phyloP scores from a whole-genome alignment of 2,113 vertebrate species.

The Chaetops frenatus region DNA sequence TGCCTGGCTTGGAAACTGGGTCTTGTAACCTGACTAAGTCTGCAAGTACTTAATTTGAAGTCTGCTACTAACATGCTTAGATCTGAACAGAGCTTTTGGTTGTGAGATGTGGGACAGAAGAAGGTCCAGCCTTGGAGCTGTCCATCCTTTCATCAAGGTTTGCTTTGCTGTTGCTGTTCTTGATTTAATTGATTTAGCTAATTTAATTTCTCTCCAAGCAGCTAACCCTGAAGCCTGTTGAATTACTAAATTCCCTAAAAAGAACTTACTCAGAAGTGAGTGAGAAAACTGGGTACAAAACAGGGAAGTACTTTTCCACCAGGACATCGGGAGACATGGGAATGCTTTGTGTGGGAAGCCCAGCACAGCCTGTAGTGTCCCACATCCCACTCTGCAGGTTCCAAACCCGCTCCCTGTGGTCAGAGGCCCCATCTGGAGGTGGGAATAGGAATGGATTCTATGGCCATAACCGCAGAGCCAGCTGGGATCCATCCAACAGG shows the following conservation, averaged over 20 bases:
- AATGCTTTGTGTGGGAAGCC: neutral
- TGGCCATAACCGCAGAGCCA: neutral
- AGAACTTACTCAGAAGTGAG: neutral
- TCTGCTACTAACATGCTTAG: neutral
- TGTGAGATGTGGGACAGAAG: neutral
- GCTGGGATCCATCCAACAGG: neutral
- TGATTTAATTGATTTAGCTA: neutral
- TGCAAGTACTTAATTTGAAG: neutral
- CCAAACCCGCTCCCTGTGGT: neutral
- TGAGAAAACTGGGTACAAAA: neutral
- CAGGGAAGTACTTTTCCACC: neutral
- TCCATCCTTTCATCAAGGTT: neutral
- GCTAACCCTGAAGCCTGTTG: neutral
- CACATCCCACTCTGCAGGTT: neutral
- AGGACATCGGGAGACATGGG: accelerated
- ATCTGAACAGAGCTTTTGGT: neutral
- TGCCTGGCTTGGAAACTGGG: neutral
- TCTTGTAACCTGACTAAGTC: neutral
- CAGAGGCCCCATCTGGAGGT: slow-evolving; percentile 48
- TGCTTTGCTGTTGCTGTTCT: neutral
- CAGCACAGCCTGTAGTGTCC: accelerated
- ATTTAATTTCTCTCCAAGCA: neutral
- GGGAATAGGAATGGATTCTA: neutral
- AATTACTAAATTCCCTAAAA: neutral
- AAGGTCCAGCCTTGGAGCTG: neutral